Percentiles rank a stretch among this genome's conserved stretches.
Evolutionary conservation across 1,140 invertebrate genomes (phyloP).

Genomic region (Sycophaga agraensis): DNA sequence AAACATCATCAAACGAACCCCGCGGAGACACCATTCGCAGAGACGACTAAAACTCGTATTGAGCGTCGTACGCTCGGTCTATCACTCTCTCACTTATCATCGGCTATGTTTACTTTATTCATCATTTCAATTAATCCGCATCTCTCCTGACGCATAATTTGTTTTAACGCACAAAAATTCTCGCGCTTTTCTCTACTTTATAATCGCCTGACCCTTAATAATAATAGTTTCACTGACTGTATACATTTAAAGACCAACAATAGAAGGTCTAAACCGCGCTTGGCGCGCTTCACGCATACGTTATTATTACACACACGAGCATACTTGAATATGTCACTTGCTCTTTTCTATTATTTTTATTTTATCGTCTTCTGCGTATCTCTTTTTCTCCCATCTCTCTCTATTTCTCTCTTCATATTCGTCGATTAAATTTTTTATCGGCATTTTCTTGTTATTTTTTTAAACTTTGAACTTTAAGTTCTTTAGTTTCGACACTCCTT

Average conservation of each 20-base stretch:
- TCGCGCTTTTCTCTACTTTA: conserved; percentile 29
- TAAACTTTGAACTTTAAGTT: conserved; percentile 26
- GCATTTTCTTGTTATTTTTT: conserved; percentile 23
- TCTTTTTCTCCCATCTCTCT: background rate
- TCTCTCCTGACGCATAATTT: conserved; percentile 19
- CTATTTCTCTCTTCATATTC: background rate
- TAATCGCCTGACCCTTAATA: conserved; percentile 57
- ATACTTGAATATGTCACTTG: conserved; percentile 27
- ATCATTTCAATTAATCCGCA: conserved; percentile 24
- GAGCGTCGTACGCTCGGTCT: conserved; percentile 20
- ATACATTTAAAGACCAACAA: conserved; percentile 60
- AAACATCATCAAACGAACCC: conserved; percentile 30
- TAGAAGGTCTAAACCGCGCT: conserved; percentile 54
- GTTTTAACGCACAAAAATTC: conserved; percentile 25
- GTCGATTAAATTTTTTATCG: conserved; percentile 1
- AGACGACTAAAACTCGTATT: conserved; percentile 29
- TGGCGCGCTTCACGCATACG: conserved; percentile 47
- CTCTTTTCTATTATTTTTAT: conserved; percentile 19
- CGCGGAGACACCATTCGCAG: conserved; percentile 29
- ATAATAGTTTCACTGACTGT: conserved; percentile 61
- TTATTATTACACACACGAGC: conserved; percentile 30
- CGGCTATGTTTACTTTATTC: conserved; percentile 1
- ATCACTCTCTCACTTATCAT: conserved; percentile 3
- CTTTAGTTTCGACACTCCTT: conserved; percentile 1
- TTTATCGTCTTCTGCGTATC: conserved; percentile 4